Conservation (phyloP, 1,140 invertebrate genomes). For the Drosophila melanogaster region DNA sequence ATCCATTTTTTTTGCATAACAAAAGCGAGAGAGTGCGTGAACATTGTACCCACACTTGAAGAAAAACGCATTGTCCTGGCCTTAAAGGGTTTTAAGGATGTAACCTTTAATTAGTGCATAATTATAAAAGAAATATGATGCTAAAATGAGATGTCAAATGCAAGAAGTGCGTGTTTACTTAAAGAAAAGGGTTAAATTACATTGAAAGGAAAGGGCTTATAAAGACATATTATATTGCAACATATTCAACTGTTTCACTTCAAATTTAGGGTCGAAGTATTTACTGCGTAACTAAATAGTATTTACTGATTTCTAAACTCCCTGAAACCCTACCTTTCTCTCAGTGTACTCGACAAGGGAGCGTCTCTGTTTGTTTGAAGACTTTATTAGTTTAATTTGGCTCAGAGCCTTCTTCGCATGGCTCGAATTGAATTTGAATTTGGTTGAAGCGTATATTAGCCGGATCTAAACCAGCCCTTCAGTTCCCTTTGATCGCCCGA, state of each 20-base stretch:
- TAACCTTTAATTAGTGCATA: too few relatives aligned
- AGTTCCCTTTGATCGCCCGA: slow-evolving; percentile 13
- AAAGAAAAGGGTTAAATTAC: too few relatives aligned
- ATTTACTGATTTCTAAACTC: background rate
- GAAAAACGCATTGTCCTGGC: background rate
- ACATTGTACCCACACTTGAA: slow-evolving; percentile 20
- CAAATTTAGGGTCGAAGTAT: too few relatives aligned
- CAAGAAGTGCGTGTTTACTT: too few relatives aligned
- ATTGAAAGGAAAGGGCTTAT: too few relatives aligned
- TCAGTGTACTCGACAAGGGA: background rate
- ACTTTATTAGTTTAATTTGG: slow-evolving; percentile 52
- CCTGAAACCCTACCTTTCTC: background rate
- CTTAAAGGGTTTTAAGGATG: background rate
- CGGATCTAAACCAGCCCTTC: slow-evolving; percentile 23
- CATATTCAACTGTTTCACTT: too few relatives aligned
- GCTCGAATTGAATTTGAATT: slow-evolving; percentile 37
- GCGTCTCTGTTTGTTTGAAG: slow-evolving; percentile 22
- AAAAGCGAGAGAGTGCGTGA: background rate
- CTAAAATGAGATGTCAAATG: too few relatives aligned
- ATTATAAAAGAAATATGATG: too few relatives aligned
- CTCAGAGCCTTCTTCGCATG: slow-evolving; percentile 18
- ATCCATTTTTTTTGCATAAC: background rate
- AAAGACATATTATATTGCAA: too few relatives aligned
- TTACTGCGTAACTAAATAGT: too few relatives aligned
- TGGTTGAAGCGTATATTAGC: slow-evolving; percentile 6